Evolutionary conservation across 2,888 invertebrate genomes (phyloP).

Genomic region (Hypena proboscidalis): DNA sequence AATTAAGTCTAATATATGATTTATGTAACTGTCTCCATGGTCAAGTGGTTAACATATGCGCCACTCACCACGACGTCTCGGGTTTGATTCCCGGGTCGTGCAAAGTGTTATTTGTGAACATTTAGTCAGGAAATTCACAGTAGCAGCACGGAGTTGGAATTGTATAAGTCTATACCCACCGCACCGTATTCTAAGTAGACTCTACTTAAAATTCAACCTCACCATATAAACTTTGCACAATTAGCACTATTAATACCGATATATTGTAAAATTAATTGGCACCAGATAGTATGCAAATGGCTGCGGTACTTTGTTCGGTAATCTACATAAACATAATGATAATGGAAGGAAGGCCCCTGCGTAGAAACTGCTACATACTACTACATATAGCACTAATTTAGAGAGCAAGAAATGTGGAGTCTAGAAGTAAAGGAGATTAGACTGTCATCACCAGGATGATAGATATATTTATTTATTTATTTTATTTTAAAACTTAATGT

Average conservation of each 20-base stretch:
- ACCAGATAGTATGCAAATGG: conserved; percentile 71
- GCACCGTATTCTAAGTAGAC: conserved; percentile 12
- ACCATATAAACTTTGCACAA: conserved; percentile 55
- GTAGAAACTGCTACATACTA: conserved; percentile 18
- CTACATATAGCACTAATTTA: conserved; percentile 8
- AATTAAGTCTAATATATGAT: no score
- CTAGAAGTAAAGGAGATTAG: not conserved
- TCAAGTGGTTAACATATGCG: no score
- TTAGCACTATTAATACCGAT: conserved; percentile 65
- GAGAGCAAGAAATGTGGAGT: not conserved
- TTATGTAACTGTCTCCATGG: no score
- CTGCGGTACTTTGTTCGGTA: conserved; percentile 52
- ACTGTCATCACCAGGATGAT: no score
- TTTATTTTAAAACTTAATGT: no score
- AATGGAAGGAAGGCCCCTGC: conserved; percentile 18
- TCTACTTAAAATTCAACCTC: conserved; percentile 48
- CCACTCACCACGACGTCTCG: no score
- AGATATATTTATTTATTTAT: no score
- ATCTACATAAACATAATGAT: conserved; percentile 40
- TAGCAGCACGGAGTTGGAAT: no score
- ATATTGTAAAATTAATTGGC: conserved; percentile 75
- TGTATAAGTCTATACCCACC: conserved; percentile 1
- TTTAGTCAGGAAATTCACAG: no score
- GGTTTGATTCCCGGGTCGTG: no score
- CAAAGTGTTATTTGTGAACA: no score